Base-by-base conservation (phyloP, 2,113 vertebrate species). In the Phyllostomus hastatus region DNA sequence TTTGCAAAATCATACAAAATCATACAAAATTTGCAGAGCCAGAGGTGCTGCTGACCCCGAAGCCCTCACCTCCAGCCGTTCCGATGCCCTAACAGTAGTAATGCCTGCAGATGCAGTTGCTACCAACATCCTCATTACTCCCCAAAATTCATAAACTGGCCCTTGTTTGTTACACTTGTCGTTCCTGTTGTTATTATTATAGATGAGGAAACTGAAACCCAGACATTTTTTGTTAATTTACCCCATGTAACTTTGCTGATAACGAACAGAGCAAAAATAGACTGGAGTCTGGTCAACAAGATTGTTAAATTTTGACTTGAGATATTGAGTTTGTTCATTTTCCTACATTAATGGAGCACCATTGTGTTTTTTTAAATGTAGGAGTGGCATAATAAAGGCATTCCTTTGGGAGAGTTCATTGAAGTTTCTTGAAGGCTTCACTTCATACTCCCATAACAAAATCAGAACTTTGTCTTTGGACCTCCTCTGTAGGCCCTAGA, bases 171-270 rank as follows among this genome's bases (percentile, higher is more conserved):
- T 88, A 43, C 16, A 64, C 19, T 5, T 26, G 5, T 38, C 78
- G n/a, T 81, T 79, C 22, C 35, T 90, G 7, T 38, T 54, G 3
- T 38, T 87, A 8, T 89, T 50, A 57, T 48, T 75, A 76, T 48
- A 83, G 52, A 35, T 48, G 7, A 95, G 50, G 93, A 93, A 80
- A 80, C 20, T 52, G n/a, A 91, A 81, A 93, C 48, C 1, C 16
- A 66, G 59, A 69, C 41, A 57, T 78, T 64, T 64, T 95, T 85
- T 52, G 59, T 26, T 93, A 91, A 94, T 38, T 81, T 52, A 91
- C 28, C 31, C 6, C 46, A 67, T 48, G n/a, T 76, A 46, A 95
- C 9, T 76, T 43, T 61, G 17, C n/a, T 57, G 50, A 76, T 38
- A 87, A 67, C 0, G 81, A 11, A 88, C 20, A 87, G 43, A 88